phyloP scores from a whole-genome alignment of 2,888 invertebrate species.

The Ormyrus thymus region DNA sequence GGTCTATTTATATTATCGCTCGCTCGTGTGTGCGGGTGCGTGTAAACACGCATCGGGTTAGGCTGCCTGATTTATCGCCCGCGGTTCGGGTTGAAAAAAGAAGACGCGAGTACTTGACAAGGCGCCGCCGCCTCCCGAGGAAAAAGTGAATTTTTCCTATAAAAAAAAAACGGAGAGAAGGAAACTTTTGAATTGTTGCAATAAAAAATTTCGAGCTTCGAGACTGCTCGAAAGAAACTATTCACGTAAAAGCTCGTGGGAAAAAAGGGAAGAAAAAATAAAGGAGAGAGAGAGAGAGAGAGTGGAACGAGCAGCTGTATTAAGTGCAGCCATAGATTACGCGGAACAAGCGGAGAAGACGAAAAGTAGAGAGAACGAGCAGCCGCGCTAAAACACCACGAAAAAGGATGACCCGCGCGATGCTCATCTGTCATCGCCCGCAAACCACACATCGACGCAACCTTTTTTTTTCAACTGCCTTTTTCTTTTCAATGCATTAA shows the following conservation, averaged over 20 bases:
- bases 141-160: too few relatives aligned
- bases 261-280: background rate
- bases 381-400: constrained; percentile 66
- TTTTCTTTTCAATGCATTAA: background rate
- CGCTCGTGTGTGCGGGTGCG: too few relatives aligned
- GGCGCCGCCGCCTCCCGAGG: too few relatives aligned
- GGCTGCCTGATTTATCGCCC: background rate
- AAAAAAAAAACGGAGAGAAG: too few relatives aligned
- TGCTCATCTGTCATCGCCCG: constrained; percentile 65
- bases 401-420: constrained; percentile 65
- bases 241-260: too few relatives aligned
- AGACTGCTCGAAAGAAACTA: too few relatives aligned
- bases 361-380: constrained; percentile 1
- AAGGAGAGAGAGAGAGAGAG: constrained; percentile 49
- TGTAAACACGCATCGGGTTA: constrained; percentile 15
- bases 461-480: background rate
- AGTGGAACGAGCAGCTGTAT: constrained; percentile 69
- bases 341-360: constrained; percentile 44
- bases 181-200: too few relatives aligned
- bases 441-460: background rate
- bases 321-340: constrained; percentile 75
- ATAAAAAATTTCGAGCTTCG: too few relatives aligned
- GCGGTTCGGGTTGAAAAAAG: background rate
- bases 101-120: too few relatives aligned
- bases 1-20: too few relatives aligned